Evolutionary conservation across 1,140 invertebrate genomes (phyloP), one percentile per base, ranked within the genome.

Genomic region (Drosophila ironensis): DNA sequence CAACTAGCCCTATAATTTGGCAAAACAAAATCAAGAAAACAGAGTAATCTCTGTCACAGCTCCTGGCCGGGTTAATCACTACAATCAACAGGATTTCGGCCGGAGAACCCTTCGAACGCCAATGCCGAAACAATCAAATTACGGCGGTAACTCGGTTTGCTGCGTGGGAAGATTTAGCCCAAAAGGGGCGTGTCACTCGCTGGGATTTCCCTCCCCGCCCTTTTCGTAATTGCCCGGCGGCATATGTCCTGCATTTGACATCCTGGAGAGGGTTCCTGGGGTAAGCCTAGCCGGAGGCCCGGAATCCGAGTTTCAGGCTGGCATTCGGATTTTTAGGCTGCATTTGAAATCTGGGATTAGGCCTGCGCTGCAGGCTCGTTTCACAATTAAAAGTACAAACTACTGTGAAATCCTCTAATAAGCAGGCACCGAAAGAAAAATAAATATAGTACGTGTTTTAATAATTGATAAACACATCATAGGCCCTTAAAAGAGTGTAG

Each of bases 41-140:
- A n/a, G n/a, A 37, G 33, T 7, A 68, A 41, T 41, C 70, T 59
- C 56, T 73, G 72, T 87, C 77, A 54, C 71, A 46, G 53, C 33
- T 53, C 53, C 59, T 52, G 30, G 38, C 37, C 12, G 60, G 72
- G 72, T 68, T 88, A 88, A 88, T 88, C 78, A 88, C 86, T 88
- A 86, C 86, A 88, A 88, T 88, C 78, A 88, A 88, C 80, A 84
- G 14, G 80, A 70, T 73, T 50, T 42, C 33, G 33, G 33, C 12
- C 16, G 24, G 9, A 67, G 17, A 4, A 47, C 27, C 17, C n/a
- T 37, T 27, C 59, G n/a, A 19, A 24, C 44, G 8, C 17, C 9
- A 3, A 35, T 35, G 28, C 28, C 5, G 72, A 53, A 82, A 70
- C 80, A 84, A 84, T 86, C 80, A 72, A 86, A 80, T 86, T 86